A percentile compares a stretch with the other conserved stretches of the same genome.
Evolutionary conservation across 2,888 invertebrate genomes (phyloP).

Genomic region (Selenia dentaria): DNA sequence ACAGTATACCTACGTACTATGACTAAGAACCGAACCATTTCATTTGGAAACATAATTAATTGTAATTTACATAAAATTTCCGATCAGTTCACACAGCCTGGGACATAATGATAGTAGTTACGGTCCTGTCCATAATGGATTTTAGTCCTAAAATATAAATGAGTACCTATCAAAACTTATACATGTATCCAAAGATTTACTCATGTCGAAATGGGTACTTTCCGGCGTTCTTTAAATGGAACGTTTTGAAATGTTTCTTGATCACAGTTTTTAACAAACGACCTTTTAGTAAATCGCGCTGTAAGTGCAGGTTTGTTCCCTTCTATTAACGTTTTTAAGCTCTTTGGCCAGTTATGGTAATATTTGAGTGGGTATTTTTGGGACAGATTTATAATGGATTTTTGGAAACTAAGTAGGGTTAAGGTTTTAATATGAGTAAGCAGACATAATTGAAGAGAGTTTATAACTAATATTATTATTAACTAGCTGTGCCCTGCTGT

Average conservation of each 20-base stretch:
- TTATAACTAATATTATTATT: no score
- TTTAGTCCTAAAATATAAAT: slow-evolving; percentile 42
- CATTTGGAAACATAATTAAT: slow-evolving; percentile 39
- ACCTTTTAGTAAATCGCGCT: slow-evolving; percentile 55
- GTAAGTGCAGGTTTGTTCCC: slow-evolving; percentile 48
- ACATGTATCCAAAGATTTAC: slow-evolving; percentile 13
- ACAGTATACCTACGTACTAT: background rate
- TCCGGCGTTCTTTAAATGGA: slow-evolving; percentile 53
- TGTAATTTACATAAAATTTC: slow-evolving; percentile 47
- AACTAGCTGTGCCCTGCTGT: no score
- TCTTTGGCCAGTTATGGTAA: slow-evolving; percentile 16
- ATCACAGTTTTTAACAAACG: slow-evolving; percentile 59
- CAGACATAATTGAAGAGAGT: no score
- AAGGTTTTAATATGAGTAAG: no score
- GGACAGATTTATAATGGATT: slow-evolving; percentile 6
- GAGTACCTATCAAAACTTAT: slow-evolving; percentile 46
- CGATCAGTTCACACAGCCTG: slow-evolving; percentile 36
- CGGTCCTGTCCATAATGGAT: slow-evolving; percentile 39
- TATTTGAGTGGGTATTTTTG: slow-evolving; percentile 11
- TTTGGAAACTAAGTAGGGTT: background rate
- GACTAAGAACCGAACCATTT: slow-evolving; percentile 20
- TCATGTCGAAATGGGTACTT: slow-evolving; percentile 47
- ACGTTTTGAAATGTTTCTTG: slow-evolving; percentile 59
- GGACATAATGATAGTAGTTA: slow-evolving; percentile 48
- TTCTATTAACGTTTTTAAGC: slow-evolving; percentile 39